Evolutionary conservation across 1,140 invertebrate genomes (phyloP), one percentile per base, ranked within the genome.

Genomic region (Pollicipes pollicipes): DNA sequence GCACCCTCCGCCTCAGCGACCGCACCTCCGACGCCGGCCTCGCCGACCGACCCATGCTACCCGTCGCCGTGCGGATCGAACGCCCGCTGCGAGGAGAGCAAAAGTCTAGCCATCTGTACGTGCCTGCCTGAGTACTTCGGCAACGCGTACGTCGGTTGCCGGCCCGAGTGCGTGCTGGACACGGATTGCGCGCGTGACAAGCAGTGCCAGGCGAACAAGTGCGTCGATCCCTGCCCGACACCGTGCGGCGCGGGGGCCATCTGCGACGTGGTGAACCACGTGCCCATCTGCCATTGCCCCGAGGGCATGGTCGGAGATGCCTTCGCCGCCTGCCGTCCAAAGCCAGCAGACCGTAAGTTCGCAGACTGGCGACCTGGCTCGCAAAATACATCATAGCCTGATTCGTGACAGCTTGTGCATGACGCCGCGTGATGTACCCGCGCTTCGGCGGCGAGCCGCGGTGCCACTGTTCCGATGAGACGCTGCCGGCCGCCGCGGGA

Each of bases 171-270:
- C 78, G 85, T 89, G 73, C 86, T 85, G 70, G 90, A 95, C 77
- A 86, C 86, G 35, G 91, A 94, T 71, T 95, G 93, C 78, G 84
- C 88, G 8, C 82, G 88, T 30, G 86, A 85, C 63, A 85, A 92
- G 79, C 88, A 90, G 30, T 96, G 93, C 76, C 84, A 94, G 73
- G 83, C 86, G 77, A 86, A 88, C 64, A 85, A 91, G 76, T 96
- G 93, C 77, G 80, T 88, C 28, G 86, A 93, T 78, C 87, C 90
- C 0, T 95, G 92, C 75, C 78, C 82, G 3, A 86, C 87, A 72
- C 88, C 88, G 63, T 95, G 93, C 76, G 91, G 93, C n/a, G 72
- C 82, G 0, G 89, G 90, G 72, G 90, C 92, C 26, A 80, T 88
- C 30, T 95, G 92, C 74, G 83, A 85, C 68, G 83, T 87, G 0